Base-by-base conservation (phyloP, 2,113 vertebrate species). In the Propithecus coquereli region DNA sequence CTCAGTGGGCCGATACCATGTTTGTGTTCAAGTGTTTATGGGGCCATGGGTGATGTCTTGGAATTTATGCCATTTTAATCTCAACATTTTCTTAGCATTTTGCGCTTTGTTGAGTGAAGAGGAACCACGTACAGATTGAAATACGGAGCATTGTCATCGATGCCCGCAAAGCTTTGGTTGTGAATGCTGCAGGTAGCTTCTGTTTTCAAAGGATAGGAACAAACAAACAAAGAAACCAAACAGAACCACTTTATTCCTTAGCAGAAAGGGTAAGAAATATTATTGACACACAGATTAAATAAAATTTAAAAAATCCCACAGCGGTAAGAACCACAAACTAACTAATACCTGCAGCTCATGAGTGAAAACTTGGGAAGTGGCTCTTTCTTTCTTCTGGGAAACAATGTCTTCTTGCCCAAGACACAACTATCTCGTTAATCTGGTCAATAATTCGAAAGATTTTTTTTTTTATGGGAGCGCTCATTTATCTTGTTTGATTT, bases 11-110 rank as follows among this genome's bases (percentile, higher is more conserved):
- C 66, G 97, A 96, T 76, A 0, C 27, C 17, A 50, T 89, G 47
- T 97, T 95, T 87, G 82, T 94, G 83, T 94, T 96, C 91, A 65
- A 22, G 37, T 94, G 50, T 94, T 92, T 94, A n/a, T 95, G 95
- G 96, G 61, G 68, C 74, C 74, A 89, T 10, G 59, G 91, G 47
- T 90, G 87, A 97, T 66, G 87, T 45, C 63, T 92, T 82, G 82
- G 88, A 66, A n/a, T 91, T 95, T 94, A 92, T 65, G 37, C 70
- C 20, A 59, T 95, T 96, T 97, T 68, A 90, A 97, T 94, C 91
- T 87, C 76, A 98, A 93, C 66, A 34, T 87, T 94, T 16, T 91
- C 93, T 84, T 94, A 80, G 85, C 22, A 23, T 85, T 96, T 90
- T 71, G 0, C 5, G 27, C 4, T 83, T n/a, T 90, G 34, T 0